A percentile compares a stretch with the other conserved stretches of the same genome.
Evolutionary conservation across 2,888 invertebrate species (phyloP).

Genomic region (Beris morrisii): DNA sequence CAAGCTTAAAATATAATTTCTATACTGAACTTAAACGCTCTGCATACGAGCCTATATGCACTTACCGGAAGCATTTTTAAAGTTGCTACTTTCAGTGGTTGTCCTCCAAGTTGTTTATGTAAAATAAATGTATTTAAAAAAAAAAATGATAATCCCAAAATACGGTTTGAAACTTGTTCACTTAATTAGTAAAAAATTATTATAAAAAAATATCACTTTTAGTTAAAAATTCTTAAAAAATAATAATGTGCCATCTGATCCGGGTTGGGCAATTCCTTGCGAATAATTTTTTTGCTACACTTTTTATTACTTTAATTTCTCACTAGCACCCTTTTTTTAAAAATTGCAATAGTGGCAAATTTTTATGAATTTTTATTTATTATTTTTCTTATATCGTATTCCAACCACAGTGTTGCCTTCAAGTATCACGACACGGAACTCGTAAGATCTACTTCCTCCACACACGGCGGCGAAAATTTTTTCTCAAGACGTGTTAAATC

Average conservation of each 20-base stretch:
- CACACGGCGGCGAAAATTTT: conserved; percentile 8
- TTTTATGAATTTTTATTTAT: too few species aligned
- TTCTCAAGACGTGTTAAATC: neutral
- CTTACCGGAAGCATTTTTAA: conserved; percentile 36
- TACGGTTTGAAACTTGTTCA: conserved; percentile 6
- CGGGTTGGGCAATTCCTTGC: conserved; percentile 19
- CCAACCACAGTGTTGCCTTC: neutral
- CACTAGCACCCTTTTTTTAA: too few species aligned
- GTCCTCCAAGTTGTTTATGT: conserved; percentile 14
- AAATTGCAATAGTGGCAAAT: too few species aligned
- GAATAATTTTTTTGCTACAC: too few species aligned
- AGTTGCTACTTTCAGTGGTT: conserved; percentile 8
- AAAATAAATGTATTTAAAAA: too few species aligned
- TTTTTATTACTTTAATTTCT: too few species aligned
- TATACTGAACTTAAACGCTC: conserved; percentile 1
- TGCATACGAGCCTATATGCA: neutral
- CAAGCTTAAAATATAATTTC: conserved; percentile 1
- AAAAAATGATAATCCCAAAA: conserved; percentile 17
- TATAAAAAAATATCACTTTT: conserved; percentile 4
- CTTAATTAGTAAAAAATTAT: conserved; percentile 5
- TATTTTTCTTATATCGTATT: too few species aligned
- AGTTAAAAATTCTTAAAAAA: too few species aligned
- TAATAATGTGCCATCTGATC: conserved; percentile 19
- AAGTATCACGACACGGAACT: conserved; percentile 6
- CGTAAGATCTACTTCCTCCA: neutral